phyloP scores from a whole-genome alignment of 1,140 invertebrate genomes.

The Drosophila sechellia region DNA sequence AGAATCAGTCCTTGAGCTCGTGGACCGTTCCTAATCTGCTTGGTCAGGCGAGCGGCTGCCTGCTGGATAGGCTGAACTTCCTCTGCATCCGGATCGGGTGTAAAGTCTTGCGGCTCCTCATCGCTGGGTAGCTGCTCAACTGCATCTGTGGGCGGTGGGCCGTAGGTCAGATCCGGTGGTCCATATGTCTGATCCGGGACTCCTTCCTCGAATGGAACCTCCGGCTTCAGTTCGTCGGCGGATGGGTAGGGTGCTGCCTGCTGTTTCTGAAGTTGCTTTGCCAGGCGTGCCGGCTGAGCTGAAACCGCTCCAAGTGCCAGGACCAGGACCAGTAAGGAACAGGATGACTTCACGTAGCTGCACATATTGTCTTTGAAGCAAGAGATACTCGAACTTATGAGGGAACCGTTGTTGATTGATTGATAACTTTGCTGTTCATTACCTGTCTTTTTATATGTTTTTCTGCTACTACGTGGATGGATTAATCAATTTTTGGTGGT shows the following conservation, averaged over 20 bases:
- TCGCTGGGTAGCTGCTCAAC: conserved; percentile 49
- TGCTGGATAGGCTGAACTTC: conserved; percentile 37
- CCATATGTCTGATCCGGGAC: conserved; percentile 55
- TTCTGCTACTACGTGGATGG: conserved; percentile 26
- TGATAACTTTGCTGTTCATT: neutral
- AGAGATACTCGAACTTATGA: conserved; percentile 1
- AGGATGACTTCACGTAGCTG: conserved; percentile 12
- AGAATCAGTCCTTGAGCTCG: conserved; percentile 12
- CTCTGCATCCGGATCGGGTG: conserved; percentile 47
- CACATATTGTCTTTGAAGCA: conserved; percentile 14
- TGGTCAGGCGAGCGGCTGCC: conserved; percentile 17
- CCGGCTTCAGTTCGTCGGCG: conserved; percentile 48
- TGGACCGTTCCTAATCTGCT: conserved; percentile 2
- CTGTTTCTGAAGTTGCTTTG: conserved; percentile 12
- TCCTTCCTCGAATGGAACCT: conserved; percentile 51
- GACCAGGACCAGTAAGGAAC: conserved; percentile 10
- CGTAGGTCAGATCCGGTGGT: conserved; percentile 52
- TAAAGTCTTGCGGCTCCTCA: conserved; percentile 45
- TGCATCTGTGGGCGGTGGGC: conserved; percentile 53
- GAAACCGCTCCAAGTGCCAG: conserved; percentile 12
- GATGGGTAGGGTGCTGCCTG: conserved; percentile 45
- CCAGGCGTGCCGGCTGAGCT: conserved; percentile 20
- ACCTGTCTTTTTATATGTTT: conserved; percentile 38
- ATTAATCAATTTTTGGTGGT: conserved; percentile 10
- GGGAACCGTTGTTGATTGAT: conserved; percentile 32